Evolutionary conservation across 1,140 invertebrate genomes (phyloP).

Genomic region (Drosophila watanabei): DNA sequence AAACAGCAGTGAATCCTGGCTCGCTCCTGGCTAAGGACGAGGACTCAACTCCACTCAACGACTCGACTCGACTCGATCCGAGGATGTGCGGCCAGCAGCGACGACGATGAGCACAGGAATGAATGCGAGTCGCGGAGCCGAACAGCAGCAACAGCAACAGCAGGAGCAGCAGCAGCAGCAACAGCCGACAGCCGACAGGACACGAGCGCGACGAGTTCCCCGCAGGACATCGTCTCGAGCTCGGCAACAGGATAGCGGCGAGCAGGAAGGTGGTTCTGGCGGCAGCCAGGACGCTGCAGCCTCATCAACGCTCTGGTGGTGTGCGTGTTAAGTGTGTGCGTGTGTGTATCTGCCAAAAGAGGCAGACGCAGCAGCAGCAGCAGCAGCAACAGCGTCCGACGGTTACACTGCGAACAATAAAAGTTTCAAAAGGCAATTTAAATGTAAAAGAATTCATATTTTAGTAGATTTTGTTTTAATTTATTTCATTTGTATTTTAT

Average conservation of each 20-base stretch:
- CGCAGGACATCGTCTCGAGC: slow-evolving; percentile 18
- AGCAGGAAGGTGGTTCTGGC: slow-evolving; percentile 2
- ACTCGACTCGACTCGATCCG: slow-evolving; percentile 35
- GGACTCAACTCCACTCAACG: slow-evolving; percentile 1
- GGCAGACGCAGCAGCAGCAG: slow-evolving; percentile 52
- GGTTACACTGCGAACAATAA: slow-evolving; percentile 2
- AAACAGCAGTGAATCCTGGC: slow-evolving; percentile 55
- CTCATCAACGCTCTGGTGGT: slow-evolving; percentile 54
- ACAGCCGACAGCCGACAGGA: neutral
- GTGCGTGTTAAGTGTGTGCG: slow-evolving; percentile 68
- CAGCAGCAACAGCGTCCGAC: slow-evolving; percentile 66
- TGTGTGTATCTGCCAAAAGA: slow-evolving; percentile 48
- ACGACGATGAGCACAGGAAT: slow-evolving; percentile 77
- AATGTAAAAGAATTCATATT: neutral
- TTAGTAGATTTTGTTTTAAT: neutral
- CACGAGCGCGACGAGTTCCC: slow-evolving; percentile 12
- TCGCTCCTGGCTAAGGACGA: slow-evolving; percentile 29
- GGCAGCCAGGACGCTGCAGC: slow-evolving; percentile 40
- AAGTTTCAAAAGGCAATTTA: neutral
- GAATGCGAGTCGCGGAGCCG: slow-evolving; percentile 36
- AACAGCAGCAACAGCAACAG: slow-evolving; percentile 3
- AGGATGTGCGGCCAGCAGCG: slow-evolving; percentile 69
- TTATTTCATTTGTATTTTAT: too few relatives aligned
- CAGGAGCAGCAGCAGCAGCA: slow-evolving; percentile 7
- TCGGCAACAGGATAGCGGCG: slow-evolving; percentile 14